Percentiles rank a stretch among this genome's conserved stretches.
These are phyloP conservation scores for Drosophila baimaii DNA, from an alignment of 1,140 invertebrate species.

Conservation along the genomic window DNA sequence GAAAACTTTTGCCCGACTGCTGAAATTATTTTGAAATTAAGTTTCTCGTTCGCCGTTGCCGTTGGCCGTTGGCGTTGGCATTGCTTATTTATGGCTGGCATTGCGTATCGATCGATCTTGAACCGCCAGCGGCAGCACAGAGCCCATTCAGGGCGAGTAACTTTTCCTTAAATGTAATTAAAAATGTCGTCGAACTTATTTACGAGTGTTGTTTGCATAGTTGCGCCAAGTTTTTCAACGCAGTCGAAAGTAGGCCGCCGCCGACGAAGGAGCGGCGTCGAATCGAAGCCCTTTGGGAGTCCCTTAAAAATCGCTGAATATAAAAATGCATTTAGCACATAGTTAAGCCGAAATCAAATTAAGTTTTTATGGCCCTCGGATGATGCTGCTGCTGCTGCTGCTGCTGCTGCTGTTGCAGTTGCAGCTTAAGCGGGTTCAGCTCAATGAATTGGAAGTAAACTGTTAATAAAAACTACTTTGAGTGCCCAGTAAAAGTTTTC, in stretches of 20 bases:
- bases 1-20: constrained; percentile 56
- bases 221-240: constrained; percentile 61
- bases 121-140: constrained; percentile 44
- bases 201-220: constrained; percentile 74
- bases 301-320: constrained; percentile 31
- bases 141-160: constrained; percentile 29
- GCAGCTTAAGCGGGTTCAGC: constrained; percentile 25
- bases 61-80: constrained; percentile 53
- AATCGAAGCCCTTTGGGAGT: neutral
- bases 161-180: constrained; percentile 79
- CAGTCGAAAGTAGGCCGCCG: constrained; percentile 32
- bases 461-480: constrained; percentile 53
- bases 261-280: too few relatives aligned
- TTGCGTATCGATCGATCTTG: constrained; percentile 76
- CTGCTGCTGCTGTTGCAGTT: constrained; percentile 23
- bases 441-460: constrained; percentile 55
- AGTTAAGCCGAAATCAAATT: constrained; percentile 50
- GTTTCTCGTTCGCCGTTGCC: constrained; percentile 56
- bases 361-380: constrained; percentile 37
- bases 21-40: constrained; percentile 81
- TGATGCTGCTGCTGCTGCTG: constrained; percentile 6
- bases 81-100: constrained; percentile 76
- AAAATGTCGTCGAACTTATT: constrained; percentile 82
- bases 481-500: constrained; percentile 25
- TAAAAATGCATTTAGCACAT: constrained; percentile 54